Conservation (phyloP, 2,888 invertebrate species). For the Microctonus brassicae region DNA sequence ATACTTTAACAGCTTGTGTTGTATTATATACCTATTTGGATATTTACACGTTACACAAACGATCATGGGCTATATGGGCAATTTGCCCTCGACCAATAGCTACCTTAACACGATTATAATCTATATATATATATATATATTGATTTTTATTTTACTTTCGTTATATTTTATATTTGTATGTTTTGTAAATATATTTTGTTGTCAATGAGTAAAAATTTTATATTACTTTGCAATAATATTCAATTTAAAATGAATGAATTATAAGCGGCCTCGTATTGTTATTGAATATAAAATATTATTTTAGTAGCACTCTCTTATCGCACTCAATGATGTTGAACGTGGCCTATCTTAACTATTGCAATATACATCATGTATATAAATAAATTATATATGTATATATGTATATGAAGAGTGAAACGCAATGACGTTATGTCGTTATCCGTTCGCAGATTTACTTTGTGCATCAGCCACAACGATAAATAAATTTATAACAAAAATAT, state of each 20-base stretch:
- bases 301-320: background rate
- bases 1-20: conserved; percentile 44
- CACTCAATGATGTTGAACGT: background rate
- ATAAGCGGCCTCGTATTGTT: background rate
- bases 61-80: background rate
- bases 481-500: background rate
- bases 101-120: background rate
- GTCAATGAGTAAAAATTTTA: background rate
- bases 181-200: background rate
- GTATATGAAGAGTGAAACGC: background rate
- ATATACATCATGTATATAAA: background rate
- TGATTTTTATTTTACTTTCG: too few relatives aligned
- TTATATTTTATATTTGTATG: background rate
- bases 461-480: background rate
- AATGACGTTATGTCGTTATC: background rate
- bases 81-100: background rate
- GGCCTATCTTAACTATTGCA: background rate
- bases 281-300: conserved; percentile 5
- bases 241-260: background rate
- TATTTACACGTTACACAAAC: background rate
- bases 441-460: background rate
- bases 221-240: background rate
- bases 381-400: too few relatives aligned
- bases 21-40: background rate
- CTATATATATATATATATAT: too few relatives aligned